Conservation (phyloP, 2,113 vertebrate genomes). For the Anas platyrhynchos region DNA sequence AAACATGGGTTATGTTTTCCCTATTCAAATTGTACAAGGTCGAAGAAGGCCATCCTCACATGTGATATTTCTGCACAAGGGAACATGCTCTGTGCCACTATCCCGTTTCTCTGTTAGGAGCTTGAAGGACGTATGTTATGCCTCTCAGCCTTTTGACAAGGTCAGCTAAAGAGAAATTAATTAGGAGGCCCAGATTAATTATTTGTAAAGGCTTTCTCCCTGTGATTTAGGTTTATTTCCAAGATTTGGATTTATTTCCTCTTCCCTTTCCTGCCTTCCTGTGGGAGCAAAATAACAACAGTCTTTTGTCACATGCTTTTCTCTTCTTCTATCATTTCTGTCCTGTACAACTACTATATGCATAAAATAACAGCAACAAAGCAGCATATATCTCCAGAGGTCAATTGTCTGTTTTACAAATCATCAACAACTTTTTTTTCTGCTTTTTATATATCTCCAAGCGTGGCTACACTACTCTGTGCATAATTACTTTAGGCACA, state of each 20-base stretch:
- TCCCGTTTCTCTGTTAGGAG: background rate
- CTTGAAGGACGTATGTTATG: background rate
- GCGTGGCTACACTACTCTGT: background rate
- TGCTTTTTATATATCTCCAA: background rate
- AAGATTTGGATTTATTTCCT: background rate
- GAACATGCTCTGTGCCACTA: rapidly evolving
- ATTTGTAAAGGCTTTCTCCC: background rate
- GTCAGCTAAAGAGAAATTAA: background rate
- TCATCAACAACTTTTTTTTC: background rate
- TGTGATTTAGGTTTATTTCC: background rate
- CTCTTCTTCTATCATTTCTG: background rate
- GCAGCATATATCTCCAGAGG: background rate
- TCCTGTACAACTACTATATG: background rate
- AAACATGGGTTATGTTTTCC: background rate
- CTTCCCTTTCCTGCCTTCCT: background rate
- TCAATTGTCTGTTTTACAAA: background rate
- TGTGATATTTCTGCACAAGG: background rate
- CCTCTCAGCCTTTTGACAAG: background rate
- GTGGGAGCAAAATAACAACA: background rate
- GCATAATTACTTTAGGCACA: background rate
- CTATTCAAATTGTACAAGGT: background rate
- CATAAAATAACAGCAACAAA: background rate
- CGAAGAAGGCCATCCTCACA: rapidly evolving
- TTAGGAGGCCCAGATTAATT: background rate
- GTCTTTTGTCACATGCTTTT: background rate